Evolutionary conservation across 2,888 invertebrate species (phyloP), one percentile per base, ranked within the genome.

Genomic region (Atethmia centrago): DNA sequence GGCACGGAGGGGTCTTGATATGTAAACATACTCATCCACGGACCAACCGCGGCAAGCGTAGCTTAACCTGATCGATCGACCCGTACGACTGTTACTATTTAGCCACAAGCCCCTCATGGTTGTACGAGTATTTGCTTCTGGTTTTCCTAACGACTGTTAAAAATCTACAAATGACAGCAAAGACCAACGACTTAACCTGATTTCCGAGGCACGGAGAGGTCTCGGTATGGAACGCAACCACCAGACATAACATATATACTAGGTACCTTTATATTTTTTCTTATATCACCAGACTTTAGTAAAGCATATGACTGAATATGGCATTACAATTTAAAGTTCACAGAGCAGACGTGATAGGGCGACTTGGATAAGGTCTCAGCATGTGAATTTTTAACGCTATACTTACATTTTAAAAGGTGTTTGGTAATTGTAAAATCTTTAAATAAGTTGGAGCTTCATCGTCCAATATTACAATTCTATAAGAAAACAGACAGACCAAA

Each of bases 261-360:
- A 36, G 5, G n/a, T n/a, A 25, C 10, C 5, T n/a, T 42, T n/a
- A 12, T 45, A 9, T 7, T 42, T n/a, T 66, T 45, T 69, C 49
- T 45, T 69, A 42, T 31, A 47, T 49, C n/a, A 58, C 51, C 53
- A 53, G 16, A 49, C 16, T 25, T 31, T 58, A 63, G 19, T 45
- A 36, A 51, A 62, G 0, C 77, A 40, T 69, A 36, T 51, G 14
- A 2, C 81, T 25, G 31, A 73, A 63, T 65, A 68, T 70, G 66
- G 66, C 0, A 73, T 63, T 36, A 66, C 53, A 73, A 28, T 63
- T 55, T 79, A 79, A 83, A 84, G 81, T 80, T 80, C 84, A 74
- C 58, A 19, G 0, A 31, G n/a, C 66, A 64, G 42, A 80, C 81
- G 75, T 80, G 80, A 84, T 80, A 80, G 74, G 84, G 58, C 63